Conservation (phyloP, 2,113 vertebrate species). For the Burhinus bistriatus region DNA sequence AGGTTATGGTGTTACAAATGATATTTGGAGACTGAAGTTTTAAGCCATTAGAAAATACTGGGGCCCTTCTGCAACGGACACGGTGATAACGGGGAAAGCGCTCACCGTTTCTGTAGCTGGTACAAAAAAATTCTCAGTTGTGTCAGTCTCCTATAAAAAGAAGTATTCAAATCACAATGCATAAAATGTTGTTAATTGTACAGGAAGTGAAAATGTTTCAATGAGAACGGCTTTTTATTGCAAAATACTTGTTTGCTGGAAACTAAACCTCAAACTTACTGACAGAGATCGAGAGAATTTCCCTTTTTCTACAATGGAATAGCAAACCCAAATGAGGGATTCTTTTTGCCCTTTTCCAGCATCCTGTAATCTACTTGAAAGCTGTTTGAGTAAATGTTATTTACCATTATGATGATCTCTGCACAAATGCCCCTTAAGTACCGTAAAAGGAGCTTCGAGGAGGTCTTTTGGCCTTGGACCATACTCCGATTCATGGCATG, state of each 20-base stretch:
- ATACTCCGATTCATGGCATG: accelerated
- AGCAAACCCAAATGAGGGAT: background rate
- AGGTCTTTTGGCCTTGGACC: background rate
- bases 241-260: background rate
- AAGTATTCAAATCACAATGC: background rate
- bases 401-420: background rate
- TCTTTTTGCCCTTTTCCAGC: background rate
- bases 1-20: background rate
- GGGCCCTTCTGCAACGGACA: accelerated
- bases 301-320: background rate
- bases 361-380: background rate
- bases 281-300: background rate
- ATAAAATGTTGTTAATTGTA: background rate
- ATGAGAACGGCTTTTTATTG: background rate
- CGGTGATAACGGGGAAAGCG: background rate
- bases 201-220: background rate
- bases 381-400: background rate
- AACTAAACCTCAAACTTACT: background rate
- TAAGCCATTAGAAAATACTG: background rate
- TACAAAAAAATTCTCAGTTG: background rate
- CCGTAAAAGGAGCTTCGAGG: background rate
- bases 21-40: background rate
- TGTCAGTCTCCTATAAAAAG: background rate
- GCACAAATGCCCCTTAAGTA: background rate
- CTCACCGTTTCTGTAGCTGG: background rate